phyloP scores from a whole-genome alignment of 2,113 vertebrate species.

The Cisticola juncidis region DNA sequence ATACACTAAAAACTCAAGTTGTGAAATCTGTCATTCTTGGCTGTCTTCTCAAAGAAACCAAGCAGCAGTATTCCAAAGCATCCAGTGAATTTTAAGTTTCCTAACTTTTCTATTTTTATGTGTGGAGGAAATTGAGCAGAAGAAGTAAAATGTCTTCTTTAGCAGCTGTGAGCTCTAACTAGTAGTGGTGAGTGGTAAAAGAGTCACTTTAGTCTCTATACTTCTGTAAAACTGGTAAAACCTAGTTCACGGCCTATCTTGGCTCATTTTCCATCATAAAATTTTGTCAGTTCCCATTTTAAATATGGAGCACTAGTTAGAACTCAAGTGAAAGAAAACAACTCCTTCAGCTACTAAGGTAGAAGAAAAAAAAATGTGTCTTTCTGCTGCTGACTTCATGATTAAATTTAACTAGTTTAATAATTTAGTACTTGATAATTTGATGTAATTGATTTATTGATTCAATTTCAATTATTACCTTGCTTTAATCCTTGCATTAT shows the following conservation, averaged over 20 bases:
- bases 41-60: not conserved
- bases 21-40: not conserved
- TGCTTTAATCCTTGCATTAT: not conserved
- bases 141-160: not conserved
- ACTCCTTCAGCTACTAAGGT: not conserved
- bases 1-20: not conserved
- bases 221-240: not conserved
- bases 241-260: not conserved
- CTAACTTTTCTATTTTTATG: not conserved
- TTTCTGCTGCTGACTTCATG: not conserved
- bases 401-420: not conserved
- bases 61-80: not conserved
- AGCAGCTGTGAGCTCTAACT: not conserved
- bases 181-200: not conserved
- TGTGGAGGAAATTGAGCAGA: not conserved
- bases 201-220: not conserved
- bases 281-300: not conserved
- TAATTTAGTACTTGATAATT: not conserved
- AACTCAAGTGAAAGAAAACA: not conserved
- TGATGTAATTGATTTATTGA: not conserved
- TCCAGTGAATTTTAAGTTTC: not conserved
- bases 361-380: not conserved
- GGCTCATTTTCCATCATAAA: not conserved
- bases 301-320: not conserved
- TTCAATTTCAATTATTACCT: not conserved